A percentile compares a stretch with the other conserved stretches of the same genome.
phyloP scores from a whole-genome alignment of 1,140 invertebrate species.

The Aphaenogaster floridana region DNA sequence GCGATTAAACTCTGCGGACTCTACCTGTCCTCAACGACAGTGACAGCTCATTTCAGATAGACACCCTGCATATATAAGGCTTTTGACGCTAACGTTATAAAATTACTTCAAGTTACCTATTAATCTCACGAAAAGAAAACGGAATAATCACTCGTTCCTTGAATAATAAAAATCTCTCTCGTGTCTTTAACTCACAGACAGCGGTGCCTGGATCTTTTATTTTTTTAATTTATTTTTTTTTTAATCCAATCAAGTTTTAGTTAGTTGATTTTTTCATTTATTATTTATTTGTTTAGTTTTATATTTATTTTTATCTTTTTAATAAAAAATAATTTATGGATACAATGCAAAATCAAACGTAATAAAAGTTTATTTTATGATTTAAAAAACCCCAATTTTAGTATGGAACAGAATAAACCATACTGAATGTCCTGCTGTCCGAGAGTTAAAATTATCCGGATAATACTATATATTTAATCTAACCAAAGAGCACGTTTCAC shows the following conservation, averaged over 20 bases:
- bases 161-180: conserved; percentile 16
- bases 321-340: not conserved
- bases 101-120: conserved; percentile 56
- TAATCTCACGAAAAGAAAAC: conserved; percentile 51
- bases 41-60: conserved; percentile 72
- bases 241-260: not conserved
- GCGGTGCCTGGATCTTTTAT: not conserved
- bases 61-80: conserved; percentile 77
- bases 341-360: not conserved
- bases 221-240: not conserved
- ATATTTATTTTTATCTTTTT: conserved; percentile 14
- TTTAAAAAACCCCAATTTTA: not conserved
- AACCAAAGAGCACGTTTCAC: conserved; percentile 65
- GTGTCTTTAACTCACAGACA: conserved; percentile 3
- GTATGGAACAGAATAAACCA: not conserved
- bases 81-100: conserved; percentile 74
- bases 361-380: not conserved
- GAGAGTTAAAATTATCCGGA: conserved; percentile 56
- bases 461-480: conserved; percentile 53
- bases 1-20: conserved; percentile 11
- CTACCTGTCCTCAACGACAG: conserved; percentile 61
- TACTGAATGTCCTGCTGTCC: not conserved
- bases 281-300: not conserved
- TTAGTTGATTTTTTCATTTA: not conserved
- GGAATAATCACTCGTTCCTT: conserved; percentile 9